Conservation (phyloP, 2,113 vertebrate genomes). For the Butastur rufipennis region DNA sequence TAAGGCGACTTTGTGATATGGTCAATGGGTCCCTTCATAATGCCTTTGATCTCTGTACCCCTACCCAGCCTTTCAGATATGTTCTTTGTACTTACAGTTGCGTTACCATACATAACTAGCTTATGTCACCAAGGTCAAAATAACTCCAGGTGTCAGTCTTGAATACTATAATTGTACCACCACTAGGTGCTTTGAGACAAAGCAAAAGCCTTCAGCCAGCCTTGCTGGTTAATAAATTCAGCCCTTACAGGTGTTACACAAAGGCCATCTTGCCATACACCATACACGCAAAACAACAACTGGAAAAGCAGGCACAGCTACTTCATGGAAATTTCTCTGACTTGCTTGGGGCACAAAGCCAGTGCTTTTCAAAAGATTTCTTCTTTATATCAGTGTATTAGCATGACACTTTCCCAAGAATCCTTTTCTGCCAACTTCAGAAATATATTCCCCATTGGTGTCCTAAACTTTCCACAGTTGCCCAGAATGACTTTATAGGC, state of each 20-base stretch:
- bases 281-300: not conserved
- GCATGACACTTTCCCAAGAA: not conserved
- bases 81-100: not conserved
- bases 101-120: not conserved
- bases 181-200: not conserved
- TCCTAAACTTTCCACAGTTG: not conserved
- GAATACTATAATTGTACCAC: not conserved
- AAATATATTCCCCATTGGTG: not conserved
- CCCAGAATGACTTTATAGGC: not conserved
- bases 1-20: not conserved
- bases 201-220: not conserved
- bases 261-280: not conserved
- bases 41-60: not conserved
- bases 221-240: not conserved
- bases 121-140: not conserved
- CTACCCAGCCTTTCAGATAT: not conserved
- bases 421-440: not conserved
- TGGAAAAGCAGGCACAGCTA: not conserved
- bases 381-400: not conserved
- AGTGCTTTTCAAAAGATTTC: not conserved
- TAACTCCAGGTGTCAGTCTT: not conserved
- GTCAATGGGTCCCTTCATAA: not conserved
- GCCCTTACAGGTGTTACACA: not conserved
- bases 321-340: not conserved
- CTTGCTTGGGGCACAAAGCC: not conserved